Base-by-base conservation (phyloP, 2,888 invertebrate genomes). In the Minunthozetes semirufus region DNA sequence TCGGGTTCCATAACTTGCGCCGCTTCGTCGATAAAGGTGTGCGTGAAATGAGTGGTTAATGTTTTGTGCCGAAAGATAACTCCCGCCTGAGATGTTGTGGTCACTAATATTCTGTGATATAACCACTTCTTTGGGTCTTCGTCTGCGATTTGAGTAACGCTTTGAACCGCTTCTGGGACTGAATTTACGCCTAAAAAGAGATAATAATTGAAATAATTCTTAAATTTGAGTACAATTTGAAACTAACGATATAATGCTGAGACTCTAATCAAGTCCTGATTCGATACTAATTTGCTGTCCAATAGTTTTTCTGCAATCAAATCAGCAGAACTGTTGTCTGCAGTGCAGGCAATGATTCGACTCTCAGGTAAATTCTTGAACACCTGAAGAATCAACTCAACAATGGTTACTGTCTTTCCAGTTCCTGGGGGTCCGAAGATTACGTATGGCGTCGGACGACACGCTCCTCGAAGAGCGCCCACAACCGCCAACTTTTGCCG, bases 1-100 rank as follows among this genome's bases (percentile, higher is more conserved):
- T 95, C 94, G 0, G 96, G 92, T 83, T 97, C 97, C 0, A 89
- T 90, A 9, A 92, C 90, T 83, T 96, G 94, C 0, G 94, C 96
- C 5, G 94, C 93, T 85, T 97, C 97, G 81, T 97, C 97, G 17
- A 97, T 86, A 76, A 96, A 86, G 0, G 94, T 86, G 81, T 97
- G 96, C 0, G 94, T 91, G 82, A 95, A 96, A 82, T 95, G 94
- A 0, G 90, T 91, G 75, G 86, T 85, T 22, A 80, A 81, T 17
- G 94, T 80, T 11, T 81, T 81, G 25, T 82, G 79, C 0, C 79
- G 78, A 78, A 81, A 82, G 25, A 78, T 59, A 8, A 53, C 38
- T 25, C 79, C 76, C 6, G 77, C 77, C 25, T 89, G 87, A 15
- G 85, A 84, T 81, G 94, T 94, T 0, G 96, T 97, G n/a, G 90